These are phyloP conservation scores for Pseudomyrmex concolor DNA, from an alignment of 1,140 invertebrate species.

Conservation along the genomic window DNA sequence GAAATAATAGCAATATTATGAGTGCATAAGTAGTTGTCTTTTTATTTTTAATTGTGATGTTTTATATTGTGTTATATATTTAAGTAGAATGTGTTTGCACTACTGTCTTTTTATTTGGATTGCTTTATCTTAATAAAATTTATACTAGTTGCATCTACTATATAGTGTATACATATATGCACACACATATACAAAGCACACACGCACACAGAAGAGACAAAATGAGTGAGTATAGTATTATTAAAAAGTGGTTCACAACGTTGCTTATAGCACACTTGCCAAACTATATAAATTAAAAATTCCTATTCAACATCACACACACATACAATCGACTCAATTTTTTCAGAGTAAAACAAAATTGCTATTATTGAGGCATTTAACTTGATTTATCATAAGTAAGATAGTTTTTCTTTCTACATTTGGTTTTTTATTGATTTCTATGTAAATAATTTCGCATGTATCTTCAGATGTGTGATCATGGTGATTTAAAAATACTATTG, in stretches of 20 bases:
- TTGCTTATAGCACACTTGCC: too few species aligned
- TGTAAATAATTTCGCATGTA: slow-evolving; percentile 14
- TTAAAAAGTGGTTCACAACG: too few species aligned
- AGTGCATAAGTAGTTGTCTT: slow-evolving; percentile 65
- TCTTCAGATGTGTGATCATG: neutral
- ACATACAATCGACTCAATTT: too few species aligned
- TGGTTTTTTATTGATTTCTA: slow-evolving; percentile 13
- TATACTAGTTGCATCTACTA: slow-evolving; percentile 4
- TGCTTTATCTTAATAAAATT: slow-evolving; percentile 34
- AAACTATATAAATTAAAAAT: too few species aligned
- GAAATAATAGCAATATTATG: slow-evolving; percentile 66
- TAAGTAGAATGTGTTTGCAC: slow-evolving; percentile 26
- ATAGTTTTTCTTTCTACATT: neutral
- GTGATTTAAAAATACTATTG: neutral
- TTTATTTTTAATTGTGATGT: slow-evolving; percentile 64
- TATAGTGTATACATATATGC: neutral
- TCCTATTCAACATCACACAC: too few species aligned
- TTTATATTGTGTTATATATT: slow-evolving; percentile 36
- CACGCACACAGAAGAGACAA: too few species aligned
- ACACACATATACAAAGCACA: too few species aligned
- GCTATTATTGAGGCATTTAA: too few species aligned
- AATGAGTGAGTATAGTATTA: too few species aligned
- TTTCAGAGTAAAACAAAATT: too few species aligned
- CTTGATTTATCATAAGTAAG: slow-evolving; percentile 11
- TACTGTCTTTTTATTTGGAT: slow-evolving; percentile 30